Conservation (phyloP, 2,797 vertebrate species). For the Sarcophilus harrisii region DNA sequence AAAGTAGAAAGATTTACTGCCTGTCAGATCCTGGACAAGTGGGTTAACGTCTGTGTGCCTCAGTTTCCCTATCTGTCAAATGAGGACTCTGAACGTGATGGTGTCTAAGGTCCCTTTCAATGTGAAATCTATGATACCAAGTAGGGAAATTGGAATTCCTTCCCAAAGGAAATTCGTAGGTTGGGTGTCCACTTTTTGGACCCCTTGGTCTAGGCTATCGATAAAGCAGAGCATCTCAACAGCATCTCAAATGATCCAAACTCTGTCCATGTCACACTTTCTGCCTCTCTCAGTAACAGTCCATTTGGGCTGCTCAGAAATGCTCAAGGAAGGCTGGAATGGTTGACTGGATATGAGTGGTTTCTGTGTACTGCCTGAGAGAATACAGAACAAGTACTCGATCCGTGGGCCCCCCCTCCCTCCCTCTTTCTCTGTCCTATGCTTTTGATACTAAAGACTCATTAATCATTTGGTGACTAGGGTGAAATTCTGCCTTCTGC, state of each 20-base stretch:
- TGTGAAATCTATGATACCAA: neutral
- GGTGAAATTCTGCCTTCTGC: conserved; percentile 25
- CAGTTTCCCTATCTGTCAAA: neutral
- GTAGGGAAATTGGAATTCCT: neutral
- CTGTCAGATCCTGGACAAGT: neutral
- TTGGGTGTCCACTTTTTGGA: neutral
- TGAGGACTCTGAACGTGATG: neutral
- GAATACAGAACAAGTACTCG: conserved; percentile 47
- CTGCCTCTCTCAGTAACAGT: neutral
- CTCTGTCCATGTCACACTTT: neutral
- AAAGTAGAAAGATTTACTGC: neutral
- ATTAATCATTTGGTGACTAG: neutral
- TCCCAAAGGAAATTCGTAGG: neutral
- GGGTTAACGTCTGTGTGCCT: neutral
- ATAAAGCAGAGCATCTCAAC: neutral
- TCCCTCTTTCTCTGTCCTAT: neutral
- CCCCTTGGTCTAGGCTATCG: neutral
- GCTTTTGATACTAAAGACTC: conserved; percentile 47
- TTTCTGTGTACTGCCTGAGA: conserved; percentile 6
- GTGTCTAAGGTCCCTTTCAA: neutral
- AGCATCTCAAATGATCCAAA: neutral
- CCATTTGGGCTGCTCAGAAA: conserved; percentile 2
- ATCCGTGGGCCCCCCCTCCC: neutral
- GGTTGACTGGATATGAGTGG: conserved; percentile 14
- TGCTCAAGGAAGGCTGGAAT: conserved; percentile 12